phyloP scores from a whole-genome alignment of 2,113 vertebrate species.

The Myiagra hebetior region DNA sequence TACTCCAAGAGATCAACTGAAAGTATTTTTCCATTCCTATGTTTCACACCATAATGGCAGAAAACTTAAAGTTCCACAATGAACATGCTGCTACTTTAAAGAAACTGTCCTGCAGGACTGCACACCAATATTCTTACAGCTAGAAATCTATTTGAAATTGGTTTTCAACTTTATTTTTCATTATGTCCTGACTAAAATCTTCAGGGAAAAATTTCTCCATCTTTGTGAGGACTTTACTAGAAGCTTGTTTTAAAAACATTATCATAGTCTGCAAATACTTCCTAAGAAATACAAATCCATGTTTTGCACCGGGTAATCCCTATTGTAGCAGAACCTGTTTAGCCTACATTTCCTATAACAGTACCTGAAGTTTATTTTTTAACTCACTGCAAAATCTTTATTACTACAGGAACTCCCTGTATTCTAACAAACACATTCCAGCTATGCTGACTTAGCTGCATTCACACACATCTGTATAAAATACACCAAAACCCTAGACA shows the following conservation, averaged over 20 bases:
- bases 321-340: not conserved
- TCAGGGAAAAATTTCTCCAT: not conserved
- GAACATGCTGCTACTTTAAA: not conserved
- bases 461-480: not conserved
- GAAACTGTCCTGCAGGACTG: not conserved
- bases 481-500: not conserved
- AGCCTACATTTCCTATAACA: not conserved
- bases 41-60: not conserved
- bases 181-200: not conserved
- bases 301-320: not conserved
- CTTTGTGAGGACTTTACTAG: not conserved
- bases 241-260: not conserved
- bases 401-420: not conserved
- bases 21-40: not conserved
- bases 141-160: not conserved
- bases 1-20: not conserved
- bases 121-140: not conserved
- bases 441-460: not conserved
- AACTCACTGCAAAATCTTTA: not conserved
- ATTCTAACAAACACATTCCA: not conserved
- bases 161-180: conserved; percentile 14
- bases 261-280: not conserved
- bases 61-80: not conserved
- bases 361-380: not conserved
- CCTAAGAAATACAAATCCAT: not conserved